Evolutionary conservation across 2,888 invertebrate species (phyloP).

Genomic region (Drosophila pseudotakahashii): DNA sequence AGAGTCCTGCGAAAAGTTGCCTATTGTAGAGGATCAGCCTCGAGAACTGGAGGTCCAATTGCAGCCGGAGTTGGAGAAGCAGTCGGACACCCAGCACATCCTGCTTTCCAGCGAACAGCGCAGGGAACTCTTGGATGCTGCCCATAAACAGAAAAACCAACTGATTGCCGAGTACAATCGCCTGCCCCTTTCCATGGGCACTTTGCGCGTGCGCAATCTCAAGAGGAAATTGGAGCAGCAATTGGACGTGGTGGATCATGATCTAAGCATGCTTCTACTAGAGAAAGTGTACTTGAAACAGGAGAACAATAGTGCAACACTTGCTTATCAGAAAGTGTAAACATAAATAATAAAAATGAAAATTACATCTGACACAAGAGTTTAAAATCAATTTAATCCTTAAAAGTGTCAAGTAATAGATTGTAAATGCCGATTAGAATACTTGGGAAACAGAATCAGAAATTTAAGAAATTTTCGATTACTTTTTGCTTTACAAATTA

Average conservation of each 20-base stretch:
- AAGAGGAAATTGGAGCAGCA: conserved; percentile 55
- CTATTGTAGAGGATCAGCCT: neutral
- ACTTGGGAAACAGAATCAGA: too few species aligned
- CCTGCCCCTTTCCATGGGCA: conserved; percentile 57
- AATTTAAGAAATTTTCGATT: too few species aligned
- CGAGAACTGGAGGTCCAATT: neutral
- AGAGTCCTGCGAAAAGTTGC: neutral
- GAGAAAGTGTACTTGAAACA: conserved; percentile 35
- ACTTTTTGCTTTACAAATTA: too few species aligned
- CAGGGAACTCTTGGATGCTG: conserved; percentile 23
- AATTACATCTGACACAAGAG: neutral
- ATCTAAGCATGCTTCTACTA: conserved; percentile 45
- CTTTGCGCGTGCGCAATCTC: conserved; percentile 63
- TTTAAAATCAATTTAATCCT: too few species aligned
- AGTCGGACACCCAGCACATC: conserved; percentile 4
- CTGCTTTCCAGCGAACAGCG: conserved; percentile 49
- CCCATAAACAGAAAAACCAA: conserved; percentile 39
- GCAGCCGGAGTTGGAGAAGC: neutral
- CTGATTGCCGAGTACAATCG: conserved; percentile 62
- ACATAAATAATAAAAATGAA: neutral
- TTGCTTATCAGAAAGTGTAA: conserved; percentile 11
- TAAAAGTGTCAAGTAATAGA: too few species aligned
- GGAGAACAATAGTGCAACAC: neutral
- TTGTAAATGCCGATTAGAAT: too few species aligned
- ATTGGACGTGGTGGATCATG: conserved; percentile 56